These are phyloP conservation scores for Asobara japonica DNA, from an alignment of 1,140 invertebrate genomes.

Conservation along the genomic window DNA sequence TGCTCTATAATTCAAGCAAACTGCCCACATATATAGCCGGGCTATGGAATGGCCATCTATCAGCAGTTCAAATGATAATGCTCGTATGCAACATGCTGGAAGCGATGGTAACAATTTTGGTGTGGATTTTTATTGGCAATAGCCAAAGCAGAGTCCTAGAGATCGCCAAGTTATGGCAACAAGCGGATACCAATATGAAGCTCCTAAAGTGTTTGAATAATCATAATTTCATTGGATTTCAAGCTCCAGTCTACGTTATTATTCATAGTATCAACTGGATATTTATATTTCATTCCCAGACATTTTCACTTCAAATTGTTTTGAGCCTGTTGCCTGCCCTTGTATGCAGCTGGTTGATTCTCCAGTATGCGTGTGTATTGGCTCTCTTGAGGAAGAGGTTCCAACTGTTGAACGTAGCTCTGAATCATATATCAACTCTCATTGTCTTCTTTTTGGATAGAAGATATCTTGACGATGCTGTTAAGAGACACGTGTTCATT, in stretches of 20 bases:
- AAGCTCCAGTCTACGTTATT: background rate
- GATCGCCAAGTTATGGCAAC: background rate
- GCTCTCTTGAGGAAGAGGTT: background rate
- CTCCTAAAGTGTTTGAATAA: background rate
- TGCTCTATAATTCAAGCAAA: background rate
- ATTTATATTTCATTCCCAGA: background rate
- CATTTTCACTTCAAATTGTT: background rate
- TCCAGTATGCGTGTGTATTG: background rate
- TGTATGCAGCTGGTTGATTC: background rate
- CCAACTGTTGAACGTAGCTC: background rate
- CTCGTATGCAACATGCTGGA: background rate
- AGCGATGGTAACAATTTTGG: background rate
- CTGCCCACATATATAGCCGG: background rate
- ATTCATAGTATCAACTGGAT: background rate
- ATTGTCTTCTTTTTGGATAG: background rate
- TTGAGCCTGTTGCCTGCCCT: too few species aligned
- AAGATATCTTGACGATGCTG: background rate
- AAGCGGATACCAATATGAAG: background rate
- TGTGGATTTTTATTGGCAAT: background rate
- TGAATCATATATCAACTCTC: background rate
- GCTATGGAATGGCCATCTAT: background rate
- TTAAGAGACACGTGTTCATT: background rate
- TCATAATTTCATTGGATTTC: background rate
- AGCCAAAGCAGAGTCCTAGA: background rate
- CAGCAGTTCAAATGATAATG: background rate